Percentiles rank a stretch among this genome's conserved stretches.
These are phyloP conservation scores for Cerastis rubricosa DNA, from an alignment of 2,888 invertebrate genomes.

Conservation along the genomic window DNA sequence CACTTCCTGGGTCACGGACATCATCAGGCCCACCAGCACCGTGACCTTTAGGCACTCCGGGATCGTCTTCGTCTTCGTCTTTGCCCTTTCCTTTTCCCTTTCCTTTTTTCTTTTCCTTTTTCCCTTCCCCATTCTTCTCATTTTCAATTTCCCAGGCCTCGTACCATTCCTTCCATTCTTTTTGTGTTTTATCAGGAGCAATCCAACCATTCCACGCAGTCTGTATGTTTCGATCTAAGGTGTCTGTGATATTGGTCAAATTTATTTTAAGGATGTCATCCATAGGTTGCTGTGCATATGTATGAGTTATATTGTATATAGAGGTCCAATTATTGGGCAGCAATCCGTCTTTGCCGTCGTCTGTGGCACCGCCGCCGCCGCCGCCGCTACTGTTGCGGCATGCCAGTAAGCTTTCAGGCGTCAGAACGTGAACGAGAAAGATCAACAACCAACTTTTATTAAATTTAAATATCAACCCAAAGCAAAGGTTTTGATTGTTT, in stretches of 20 bases:
- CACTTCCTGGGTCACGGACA: slow-evolving; percentile 16
- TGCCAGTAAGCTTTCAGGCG: slow-evolving; percentile 1
- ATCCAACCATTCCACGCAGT: slow-evolving; percentile 20
- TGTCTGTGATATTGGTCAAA: not conserved
- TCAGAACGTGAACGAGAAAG: not conserved
- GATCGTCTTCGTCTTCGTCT: not conserved
- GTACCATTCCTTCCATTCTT: slow-evolving; percentile 3
- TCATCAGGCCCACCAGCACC: not conserved
- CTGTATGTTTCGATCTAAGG: not conserved
- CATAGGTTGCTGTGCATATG: too few species aligned
- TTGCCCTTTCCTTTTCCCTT: too few species aligned
- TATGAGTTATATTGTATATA: too few species aligned
- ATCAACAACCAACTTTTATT: not conserved
- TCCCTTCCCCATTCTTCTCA: not conserved
- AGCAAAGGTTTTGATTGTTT: not conserved
- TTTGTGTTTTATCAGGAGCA: accelerated
- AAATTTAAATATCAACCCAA: not conserved
- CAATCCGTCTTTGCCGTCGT: too few species aligned
- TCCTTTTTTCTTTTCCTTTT: too few species aligned
- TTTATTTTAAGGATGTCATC: not conserved
- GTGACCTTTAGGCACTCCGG: not conserved
- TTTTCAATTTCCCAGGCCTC: not conserved
- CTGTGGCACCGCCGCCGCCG: too few species aligned
- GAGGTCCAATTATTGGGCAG: too few species aligned
- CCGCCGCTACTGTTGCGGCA: not conserved